Evolutionary conservation across 2,113 vertebrate genomes (phyloP).

Genomic region (Oreochromis spilurus): DNA sequence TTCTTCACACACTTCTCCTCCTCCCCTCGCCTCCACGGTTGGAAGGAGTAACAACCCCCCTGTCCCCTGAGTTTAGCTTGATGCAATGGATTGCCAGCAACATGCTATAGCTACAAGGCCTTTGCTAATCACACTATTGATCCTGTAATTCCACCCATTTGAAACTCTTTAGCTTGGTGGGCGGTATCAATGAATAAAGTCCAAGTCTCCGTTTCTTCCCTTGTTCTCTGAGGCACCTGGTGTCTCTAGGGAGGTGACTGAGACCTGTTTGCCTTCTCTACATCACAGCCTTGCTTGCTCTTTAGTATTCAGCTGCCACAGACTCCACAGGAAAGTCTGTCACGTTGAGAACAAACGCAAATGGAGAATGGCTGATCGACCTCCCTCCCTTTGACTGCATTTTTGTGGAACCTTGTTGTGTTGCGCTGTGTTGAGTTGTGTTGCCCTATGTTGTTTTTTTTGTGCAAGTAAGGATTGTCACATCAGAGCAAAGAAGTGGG

Average conservation of each 20-base stretch:
- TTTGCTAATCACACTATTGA: slow-evolving; percentile 79
- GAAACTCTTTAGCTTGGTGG: slow-evolving; percentile 71
- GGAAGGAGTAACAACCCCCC: slow-evolving; percentile 14
- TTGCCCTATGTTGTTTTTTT: not conserved
- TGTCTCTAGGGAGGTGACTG: slow-evolving; percentile 60
- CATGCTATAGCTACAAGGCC: slow-evolving; percentile 73
- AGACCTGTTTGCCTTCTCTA: slow-evolving; percentile 35
- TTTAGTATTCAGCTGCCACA: slow-evolving; percentile 60
- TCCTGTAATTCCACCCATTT: slow-evolving; percentile 73
- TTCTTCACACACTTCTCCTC: slow-evolving; percentile 1
- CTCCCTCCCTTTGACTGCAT: slow-evolving; percentile 28
- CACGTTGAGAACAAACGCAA: slow-evolving; percentile 46
- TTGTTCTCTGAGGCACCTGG: slow-evolving; percentile 35
- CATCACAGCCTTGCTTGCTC: slow-evolving; percentile 39
- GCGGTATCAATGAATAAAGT: slow-evolving; percentile 72
- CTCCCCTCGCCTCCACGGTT: not conserved
- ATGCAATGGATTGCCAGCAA: slow-evolving; percentile 70
- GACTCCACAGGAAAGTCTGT: slow-evolving; percentile 44
- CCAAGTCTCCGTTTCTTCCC: slow-evolving; percentile 44
- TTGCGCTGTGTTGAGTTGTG: slow-evolving; percentile 13
- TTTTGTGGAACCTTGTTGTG: slow-evolving; percentile 15
- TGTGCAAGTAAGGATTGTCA: slow-evolving; percentile 35
- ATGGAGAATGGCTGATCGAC: slow-evolving; percentile 49
- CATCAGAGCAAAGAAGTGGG: slow-evolving; percentile 12
- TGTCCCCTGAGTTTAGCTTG: slow-evolving; percentile 54